A percentile compares a stretch with the other conserved stretches of the same genome.
Conservation (phyloP, 2,888 invertebrate species). For the Polyommatus iphigenia region DNA sequence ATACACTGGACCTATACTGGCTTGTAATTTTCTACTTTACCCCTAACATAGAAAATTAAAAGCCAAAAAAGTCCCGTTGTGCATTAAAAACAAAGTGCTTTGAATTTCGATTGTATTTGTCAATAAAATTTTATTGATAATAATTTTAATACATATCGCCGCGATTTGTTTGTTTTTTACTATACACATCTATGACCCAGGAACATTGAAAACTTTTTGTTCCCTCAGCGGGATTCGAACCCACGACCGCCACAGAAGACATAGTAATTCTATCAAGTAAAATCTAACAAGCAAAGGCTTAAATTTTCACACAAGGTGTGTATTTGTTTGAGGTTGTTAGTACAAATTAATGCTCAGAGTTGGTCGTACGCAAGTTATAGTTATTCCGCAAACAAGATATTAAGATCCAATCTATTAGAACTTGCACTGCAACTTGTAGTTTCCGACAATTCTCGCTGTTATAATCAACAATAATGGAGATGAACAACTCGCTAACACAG, state of each 20-base stretch:
- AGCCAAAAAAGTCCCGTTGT: no score
- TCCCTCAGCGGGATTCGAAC: no score
- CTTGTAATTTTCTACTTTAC: neutral
- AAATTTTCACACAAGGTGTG: neutral
- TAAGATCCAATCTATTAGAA: constrained; percentile 24
- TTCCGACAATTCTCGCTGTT: neutral
- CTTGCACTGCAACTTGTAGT: constrained; percentile 1
- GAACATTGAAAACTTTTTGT: no score
- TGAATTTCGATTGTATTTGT: no score
- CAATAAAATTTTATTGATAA: no score
- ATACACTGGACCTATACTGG: neutral
- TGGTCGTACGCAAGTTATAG: constrained; percentile 4
- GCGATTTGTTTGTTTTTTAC: no score
- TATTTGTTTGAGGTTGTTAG: constrained; percentile 20
- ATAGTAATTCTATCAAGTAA: neutral
- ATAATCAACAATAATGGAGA: neutral
- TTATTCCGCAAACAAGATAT: constrained; percentile 22
- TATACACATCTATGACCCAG: no score
- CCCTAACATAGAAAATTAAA: neutral
- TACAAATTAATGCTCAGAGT: neutral
- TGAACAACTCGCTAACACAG: neutral
- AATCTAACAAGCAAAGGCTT: neutral
- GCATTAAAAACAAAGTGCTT: no score
- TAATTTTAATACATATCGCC: no score
- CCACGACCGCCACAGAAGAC: neutral